phyloP scores from a whole-genome alignment of 2,113 vertebrate species.

The Tylochromis polylepis region DNA sequence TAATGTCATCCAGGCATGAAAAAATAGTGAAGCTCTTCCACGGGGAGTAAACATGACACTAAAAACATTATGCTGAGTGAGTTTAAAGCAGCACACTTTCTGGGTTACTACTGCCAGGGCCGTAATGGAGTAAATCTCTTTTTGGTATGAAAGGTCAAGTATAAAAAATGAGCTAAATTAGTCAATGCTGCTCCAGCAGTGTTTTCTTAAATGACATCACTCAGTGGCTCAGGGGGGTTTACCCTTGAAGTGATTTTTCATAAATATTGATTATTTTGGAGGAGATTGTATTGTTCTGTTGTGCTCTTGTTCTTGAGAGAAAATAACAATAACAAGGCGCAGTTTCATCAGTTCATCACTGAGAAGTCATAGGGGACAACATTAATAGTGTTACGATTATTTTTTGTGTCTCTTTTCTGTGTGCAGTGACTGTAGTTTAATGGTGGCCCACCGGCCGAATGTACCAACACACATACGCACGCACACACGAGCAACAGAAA shows the following conservation, averaged over 20 bases:
- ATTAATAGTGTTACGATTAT: neutral
- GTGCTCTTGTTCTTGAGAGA: neutral
- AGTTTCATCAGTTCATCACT: neutral
- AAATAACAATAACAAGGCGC: neutral
- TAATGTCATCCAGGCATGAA: neutral
- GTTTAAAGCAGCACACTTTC: neutral
- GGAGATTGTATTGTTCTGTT: neutral
- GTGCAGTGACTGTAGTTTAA: neutral
- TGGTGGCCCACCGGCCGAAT: neutral
- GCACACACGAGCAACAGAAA: neutral
- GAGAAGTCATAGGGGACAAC: neutral
- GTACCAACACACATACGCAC: neutral
- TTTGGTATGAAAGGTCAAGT: slow-evolving; percentile 21
- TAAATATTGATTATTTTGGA: neutral
- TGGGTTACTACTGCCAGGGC: neutral
- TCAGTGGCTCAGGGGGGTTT: neutral
- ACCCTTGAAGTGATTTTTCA: neutral
- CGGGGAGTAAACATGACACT: neutral
- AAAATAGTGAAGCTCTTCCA: neutral
- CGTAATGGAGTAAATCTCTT: neutral
- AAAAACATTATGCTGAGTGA: neutral
- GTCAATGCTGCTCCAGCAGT: neutral
- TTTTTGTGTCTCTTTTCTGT: neutral
- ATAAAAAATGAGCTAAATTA: slow-evolving; percentile 7
- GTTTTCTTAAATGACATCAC: neutral